Conservation (phyloP, 23 tunicate species). For the Halocynthia aurantium region DNA sequence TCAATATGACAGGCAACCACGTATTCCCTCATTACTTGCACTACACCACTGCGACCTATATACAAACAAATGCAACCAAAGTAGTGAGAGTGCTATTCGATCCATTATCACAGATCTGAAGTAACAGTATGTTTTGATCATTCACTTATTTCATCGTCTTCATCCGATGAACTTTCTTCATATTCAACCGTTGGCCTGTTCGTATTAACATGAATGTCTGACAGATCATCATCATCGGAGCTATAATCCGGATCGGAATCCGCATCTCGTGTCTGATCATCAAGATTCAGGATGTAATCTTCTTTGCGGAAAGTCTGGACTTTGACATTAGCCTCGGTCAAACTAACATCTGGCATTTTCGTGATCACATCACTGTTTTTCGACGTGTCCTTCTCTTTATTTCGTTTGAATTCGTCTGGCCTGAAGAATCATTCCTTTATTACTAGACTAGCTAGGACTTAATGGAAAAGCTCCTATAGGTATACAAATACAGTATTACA, state of each 20-base stretch:
- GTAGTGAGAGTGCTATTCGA: no score
- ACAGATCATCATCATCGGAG: slow-evolving; percentile 34
- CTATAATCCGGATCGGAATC: neutral
- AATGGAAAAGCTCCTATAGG: no score
- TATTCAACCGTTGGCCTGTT: slow-evolving; percentile 47
- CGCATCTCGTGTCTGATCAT: neutral
- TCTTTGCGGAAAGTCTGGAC: neutral
- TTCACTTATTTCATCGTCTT: no score
- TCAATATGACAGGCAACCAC: no score
- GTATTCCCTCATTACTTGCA: no score
- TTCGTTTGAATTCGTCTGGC: neutral
- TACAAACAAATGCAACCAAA: no score
- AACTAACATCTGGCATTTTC: neutral
- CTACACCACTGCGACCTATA: no score
- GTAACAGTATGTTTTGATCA: no score
- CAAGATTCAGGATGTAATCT: neutral
- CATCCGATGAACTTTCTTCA: slow-evolving; percentile 40
- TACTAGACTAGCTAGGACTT: no score
- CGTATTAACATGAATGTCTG: slow-evolving; percentile 63
- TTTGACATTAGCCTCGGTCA: neutral
- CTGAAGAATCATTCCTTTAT: neutral
- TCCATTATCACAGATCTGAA: no score
- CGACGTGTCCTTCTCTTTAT: neutral
- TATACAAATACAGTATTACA: no score
- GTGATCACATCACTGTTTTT: no score